phyloP scores from a whole-genome alignment of 2,888 invertebrate species.

The Oligia strigilis region DNA sequence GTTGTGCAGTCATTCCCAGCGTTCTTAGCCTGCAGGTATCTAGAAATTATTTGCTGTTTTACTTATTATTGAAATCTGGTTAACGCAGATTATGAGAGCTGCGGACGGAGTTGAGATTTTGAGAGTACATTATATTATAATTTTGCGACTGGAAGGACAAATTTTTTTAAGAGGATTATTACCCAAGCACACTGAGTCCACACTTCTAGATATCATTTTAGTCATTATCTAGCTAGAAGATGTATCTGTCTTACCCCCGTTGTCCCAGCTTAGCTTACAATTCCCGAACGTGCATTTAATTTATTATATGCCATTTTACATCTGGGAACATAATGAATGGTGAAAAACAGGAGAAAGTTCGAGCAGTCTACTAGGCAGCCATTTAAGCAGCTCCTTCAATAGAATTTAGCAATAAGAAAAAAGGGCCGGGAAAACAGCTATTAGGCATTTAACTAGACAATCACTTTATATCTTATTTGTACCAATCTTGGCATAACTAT shows the following conservation, averaged over 20 bases:
- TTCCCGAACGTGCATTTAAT: not conserved
- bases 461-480: slow-evolving; percentile 59
- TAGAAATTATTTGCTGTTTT: slow-evolving; percentile 39
- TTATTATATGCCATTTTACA: not conserved
- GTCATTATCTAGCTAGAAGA: not conserved
- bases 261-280: not conserved
- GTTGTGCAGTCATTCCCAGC: slow-evolving; percentile 89
- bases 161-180: not conserved
- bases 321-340: not conserved
- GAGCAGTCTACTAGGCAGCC: not conserved
- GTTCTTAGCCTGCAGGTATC: slow-evolving; percentile 91
- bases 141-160: not conserved
- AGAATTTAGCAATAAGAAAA: not conserved
- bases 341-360: not conserved
- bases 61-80: not conserved
- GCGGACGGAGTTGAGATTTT: not conserved
- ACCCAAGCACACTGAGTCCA: not conserved
- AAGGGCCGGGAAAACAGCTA: not conserved
- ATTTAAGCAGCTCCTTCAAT: not conserved
- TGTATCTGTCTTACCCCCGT: not conserved
- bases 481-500: slow-evolving; percentile 76
- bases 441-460: not conserved
- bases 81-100: not conserved
- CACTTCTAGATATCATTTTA: not conserved
- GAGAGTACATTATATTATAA: not conserved